Conservation (phyloP, 2,797 vertebrate species). For the Muscicapa striata region DNA sequence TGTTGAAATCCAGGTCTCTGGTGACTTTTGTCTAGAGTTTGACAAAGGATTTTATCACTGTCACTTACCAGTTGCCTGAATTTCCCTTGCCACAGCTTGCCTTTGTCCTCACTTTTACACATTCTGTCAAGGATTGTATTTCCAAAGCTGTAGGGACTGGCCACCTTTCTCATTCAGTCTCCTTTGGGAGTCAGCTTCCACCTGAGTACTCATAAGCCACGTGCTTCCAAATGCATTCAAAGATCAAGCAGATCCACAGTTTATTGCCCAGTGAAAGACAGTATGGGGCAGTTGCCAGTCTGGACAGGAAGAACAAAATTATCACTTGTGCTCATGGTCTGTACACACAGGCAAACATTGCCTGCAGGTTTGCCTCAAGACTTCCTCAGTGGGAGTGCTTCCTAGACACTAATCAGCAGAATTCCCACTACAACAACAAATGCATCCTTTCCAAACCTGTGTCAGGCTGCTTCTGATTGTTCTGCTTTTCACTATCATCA, state of each 20-base stretch:
- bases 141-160: background rate
- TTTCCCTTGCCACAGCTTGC: background rate
- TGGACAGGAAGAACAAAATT: background rate
- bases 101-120: background rate
- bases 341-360: background rate
- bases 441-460: background rate
- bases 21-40: background rate
- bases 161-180: background rate
- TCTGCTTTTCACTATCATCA: background rate
- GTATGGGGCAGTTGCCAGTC: background rate
- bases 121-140: background rate
- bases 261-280: background rate
- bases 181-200: background rate
- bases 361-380: background rate
- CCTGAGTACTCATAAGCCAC: background rate
- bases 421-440: background rate
- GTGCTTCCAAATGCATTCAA: background rate
- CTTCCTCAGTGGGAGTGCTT: background rate
- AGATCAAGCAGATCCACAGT: background rate
- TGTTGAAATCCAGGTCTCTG: background rate
- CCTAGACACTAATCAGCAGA: accelerated
- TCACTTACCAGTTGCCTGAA: background rate
- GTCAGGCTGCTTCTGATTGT: background rate
- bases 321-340: background rate
- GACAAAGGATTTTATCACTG: background rate